Evolutionary conservation across 2,113 vertebrate species (phyloP).

Genomic region (Eublepharis macularius): DNA sequence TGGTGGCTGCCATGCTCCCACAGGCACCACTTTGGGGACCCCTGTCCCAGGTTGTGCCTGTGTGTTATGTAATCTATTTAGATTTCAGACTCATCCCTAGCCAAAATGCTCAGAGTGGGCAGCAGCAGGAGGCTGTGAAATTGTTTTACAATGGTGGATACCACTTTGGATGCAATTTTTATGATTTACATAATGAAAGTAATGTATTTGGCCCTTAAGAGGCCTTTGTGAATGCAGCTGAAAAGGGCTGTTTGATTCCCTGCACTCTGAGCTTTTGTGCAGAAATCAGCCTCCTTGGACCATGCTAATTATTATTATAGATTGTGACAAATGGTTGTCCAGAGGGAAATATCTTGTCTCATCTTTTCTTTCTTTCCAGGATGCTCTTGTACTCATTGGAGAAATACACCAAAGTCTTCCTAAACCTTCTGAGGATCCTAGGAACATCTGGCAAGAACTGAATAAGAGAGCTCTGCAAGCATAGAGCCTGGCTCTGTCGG

Average conservation of each 20-base stretch:
- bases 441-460: conserved; percentile 73
- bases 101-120: neutral
- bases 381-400: conserved; percentile 52
- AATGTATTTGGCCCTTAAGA: no score
- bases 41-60: neutral
- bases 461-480: conserved; percentile 38
- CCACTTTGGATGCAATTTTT: no score
- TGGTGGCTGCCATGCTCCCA: no score
- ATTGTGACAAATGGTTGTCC: neutral
- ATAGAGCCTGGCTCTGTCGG: neutral
- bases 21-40: no score
- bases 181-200: no score
- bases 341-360: accelerated
- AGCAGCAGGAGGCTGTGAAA: neutral
- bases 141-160: no score
- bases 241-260: no score
- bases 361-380: conserved; percentile 49
- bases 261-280: neutral
- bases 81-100: neutral
- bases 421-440: conserved; percentile 67
- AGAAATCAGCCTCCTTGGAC: neutral
- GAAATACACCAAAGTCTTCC: conserved; percentile 65
- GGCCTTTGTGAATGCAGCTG: no score
- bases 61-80: neutral
- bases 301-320: neutral